Percentiles rank a stretch among this genome's conserved stretches.
These are phyloP conservation scores for Epizoanthus ramosus DNA, from an alignment of 92 coral and sea anemone genomes.

Conservation along the genomic window DNA sequence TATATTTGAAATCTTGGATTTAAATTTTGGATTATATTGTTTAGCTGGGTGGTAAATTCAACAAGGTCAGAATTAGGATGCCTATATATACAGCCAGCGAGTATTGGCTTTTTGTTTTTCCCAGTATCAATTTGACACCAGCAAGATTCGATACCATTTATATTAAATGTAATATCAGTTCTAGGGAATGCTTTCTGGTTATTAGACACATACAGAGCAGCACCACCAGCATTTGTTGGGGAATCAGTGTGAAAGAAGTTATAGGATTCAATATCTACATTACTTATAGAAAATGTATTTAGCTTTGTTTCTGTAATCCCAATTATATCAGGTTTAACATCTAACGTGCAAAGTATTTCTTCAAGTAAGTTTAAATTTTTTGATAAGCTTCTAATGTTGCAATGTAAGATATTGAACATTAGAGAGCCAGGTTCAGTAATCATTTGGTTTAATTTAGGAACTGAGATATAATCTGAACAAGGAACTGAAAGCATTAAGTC, in stretches of 20 bases:
- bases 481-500: conserved; percentile 39
- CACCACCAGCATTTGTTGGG: conserved; percentile 67
- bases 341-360: conserved; percentile 41
- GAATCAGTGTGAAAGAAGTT: conserved; percentile 56
- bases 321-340: conserved; percentile 40
- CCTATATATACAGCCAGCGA: conserved; percentile 63
- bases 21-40: conserved; percentile 47
- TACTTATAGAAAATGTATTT: conserved; percentile 35
- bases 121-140: conserved; percentile 63
- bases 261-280: conserved; percentile 44
- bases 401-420: conserved; percentile 47
- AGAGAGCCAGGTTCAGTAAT: not conserved
- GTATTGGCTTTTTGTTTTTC: conserved; percentile 50
- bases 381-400: conserved; percentile 60
- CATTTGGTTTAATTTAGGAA: conserved; percentile 8
- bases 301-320: conserved; percentile 56
- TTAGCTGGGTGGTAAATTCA: conserved; percentile 53
- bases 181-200: conserved; percentile 42
- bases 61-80: conserved; percentile 56
- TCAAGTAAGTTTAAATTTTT: conserved; percentile 49
- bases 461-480: conserved; percentile 31
- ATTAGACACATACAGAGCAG: conserved; percentile 52
- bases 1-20: conserved; percentile 48
- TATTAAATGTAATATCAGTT: conserved; percentile 52
- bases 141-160: conserved; percentile 64